These are phyloP conservation scores for Anser brachyrhynchus DNA, from an alignment of 2,113 vertebrate species.

Conservation along the genomic window DNA sequence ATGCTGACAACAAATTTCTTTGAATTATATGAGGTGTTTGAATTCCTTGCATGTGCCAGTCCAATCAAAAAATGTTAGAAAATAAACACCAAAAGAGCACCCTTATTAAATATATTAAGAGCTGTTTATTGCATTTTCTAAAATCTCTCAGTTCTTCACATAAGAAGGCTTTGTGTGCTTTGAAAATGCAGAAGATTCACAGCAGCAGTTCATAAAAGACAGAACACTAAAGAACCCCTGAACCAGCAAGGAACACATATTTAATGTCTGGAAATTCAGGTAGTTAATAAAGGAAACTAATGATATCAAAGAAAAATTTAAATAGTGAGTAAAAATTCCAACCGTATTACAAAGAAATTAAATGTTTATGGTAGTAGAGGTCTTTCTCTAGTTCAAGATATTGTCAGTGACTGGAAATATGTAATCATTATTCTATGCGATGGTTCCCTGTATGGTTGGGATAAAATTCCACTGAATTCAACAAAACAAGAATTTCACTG, in stretches of 20 bases:
- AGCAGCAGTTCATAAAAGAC: not conserved
- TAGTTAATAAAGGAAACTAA: not conserved
- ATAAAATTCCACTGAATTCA: not conserved
- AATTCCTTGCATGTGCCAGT: not conserved
- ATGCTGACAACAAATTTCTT: not conserved
- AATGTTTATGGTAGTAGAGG: not conserved
- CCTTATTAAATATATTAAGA: not conserved
- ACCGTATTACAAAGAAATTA: not conserved
- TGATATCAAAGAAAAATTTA: not conserved
- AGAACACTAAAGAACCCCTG: not conserved
- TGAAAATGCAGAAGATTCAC: slow-evolving; percentile 21
- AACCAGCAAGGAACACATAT: not conserved
- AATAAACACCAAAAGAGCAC: not conserved
- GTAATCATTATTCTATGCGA: not conserved
- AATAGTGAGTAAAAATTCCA: not conserved
- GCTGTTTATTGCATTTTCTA: not conserved
- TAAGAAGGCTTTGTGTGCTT: not conserved
- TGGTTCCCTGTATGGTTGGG: not conserved
- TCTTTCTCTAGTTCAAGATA: not conserved
- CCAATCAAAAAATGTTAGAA: not conserved
- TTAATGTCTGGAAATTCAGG: not conserved
- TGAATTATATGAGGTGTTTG: not conserved
- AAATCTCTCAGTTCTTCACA: not conserved
- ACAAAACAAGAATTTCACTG: not conserved
- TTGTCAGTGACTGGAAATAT: not conserved